Percentiles rank a stretch among this genome's conserved stretches.
phyloP scores from a whole-genome alignment of 2,888 invertebrate genomes.

The Andrena chrysosceles region DNA sequence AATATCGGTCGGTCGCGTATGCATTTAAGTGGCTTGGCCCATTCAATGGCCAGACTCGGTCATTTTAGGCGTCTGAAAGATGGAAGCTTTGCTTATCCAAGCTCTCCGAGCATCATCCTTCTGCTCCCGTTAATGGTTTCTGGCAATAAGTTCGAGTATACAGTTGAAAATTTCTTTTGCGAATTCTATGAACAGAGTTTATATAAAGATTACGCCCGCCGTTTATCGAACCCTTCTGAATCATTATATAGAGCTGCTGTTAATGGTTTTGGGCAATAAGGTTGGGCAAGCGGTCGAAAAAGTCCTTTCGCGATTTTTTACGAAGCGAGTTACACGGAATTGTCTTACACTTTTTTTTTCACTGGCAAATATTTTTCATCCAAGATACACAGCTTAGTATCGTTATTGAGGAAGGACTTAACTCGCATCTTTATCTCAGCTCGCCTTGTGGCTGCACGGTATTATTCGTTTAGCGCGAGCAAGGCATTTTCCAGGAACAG shows the following conservation, averaged over 20 bases:
- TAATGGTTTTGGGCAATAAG: background rate
- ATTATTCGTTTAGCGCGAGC: background rate
- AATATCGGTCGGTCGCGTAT: conserved; percentile 8
- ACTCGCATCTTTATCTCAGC: background rate
- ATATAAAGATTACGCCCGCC: background rate
- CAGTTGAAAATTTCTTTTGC: background rate
- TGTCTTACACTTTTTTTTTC: conserved; percentile 23
- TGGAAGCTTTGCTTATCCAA: background rate
- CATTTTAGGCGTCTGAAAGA: background rate
- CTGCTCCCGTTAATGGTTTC: background rate
- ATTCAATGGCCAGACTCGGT: background rate
- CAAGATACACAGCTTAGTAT: background rate
- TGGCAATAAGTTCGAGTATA: background rate
- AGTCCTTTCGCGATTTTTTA: background rate
- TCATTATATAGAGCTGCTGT: background rate
- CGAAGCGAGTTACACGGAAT: background rate
- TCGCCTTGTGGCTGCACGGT: conserved; percentile 1
- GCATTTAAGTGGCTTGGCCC: conserved; percentile 38
- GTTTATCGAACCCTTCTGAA: background rate
- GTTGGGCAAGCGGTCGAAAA: background rate
- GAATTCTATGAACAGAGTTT: background rate
- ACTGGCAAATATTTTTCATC: conserved; percentile 18
- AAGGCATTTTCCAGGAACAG: conserved; percentile 1
- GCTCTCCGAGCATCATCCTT: background rate
- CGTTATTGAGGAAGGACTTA: background rate